Base-by-base conservation (phyloP, 2,113 vertebrate genomes). In the Nothocercus julius region DNA sequence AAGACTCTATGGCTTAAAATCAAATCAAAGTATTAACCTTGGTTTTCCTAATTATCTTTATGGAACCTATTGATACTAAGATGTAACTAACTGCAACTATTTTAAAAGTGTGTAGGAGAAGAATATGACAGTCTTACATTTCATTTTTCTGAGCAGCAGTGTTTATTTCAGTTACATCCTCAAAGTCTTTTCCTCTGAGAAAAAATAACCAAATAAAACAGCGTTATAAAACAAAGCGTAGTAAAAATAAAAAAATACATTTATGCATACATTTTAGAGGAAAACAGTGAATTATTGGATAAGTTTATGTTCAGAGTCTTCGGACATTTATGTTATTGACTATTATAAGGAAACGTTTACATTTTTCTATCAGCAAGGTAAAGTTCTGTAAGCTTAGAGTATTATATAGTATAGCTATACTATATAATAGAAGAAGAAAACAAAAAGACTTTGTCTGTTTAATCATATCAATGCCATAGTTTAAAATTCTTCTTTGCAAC, bases 91-190 rank as follows among this genome's bases (percentile, higher is more conserved):
- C 7, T 6, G 59, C 7, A 76, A 85, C 27, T 17, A 42, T 54
- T 85, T 76, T 58, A 9, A 30, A 51, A 56, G 2, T 17, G 5
- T 40, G 20, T 45, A 70, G 58, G 1, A 15, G 24, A 62, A 61
- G 5, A 56, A 62, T 62, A 54, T 74, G 20, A 58, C 66, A 96
- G 85, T 30, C 95, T 97, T 88, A 51, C 96, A 94, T 97, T 47
- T 95, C 96, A 58, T 96, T 96, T 89, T 95, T 92, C 90, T 92
- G 82, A 34, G 68, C 34, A 77, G 45, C 64, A 81, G 91, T 70
- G 70, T 93, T 92, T 89, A 79, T 75, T 89, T 95, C 88, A 85
- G 25, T 85, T 73, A 94, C 58, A 72, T 91, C 91, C 8, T 84
- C 92, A 61, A 64, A n/a, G 40, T 91, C 51, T 76, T 78, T 89